These are phyloP conservation scores for Pseudorectes ferrugineus DNA, from an alignment of 2,113 vertebrate genomes.

Conservation along the genomic window DNA sequence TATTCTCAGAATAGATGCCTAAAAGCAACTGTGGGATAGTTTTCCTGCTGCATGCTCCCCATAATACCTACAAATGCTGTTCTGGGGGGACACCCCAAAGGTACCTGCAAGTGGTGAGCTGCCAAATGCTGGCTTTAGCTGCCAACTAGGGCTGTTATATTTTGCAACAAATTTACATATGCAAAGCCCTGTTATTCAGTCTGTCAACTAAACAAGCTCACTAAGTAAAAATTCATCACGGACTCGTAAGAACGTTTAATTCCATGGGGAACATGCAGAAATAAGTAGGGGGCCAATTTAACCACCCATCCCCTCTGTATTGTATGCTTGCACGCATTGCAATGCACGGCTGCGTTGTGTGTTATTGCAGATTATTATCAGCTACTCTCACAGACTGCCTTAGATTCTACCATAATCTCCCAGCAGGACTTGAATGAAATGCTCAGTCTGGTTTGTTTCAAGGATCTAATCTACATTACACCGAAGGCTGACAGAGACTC, in stretches of 20 bases:
- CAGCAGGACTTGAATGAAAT: neutral
- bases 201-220: neutral
- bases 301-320: neutral
- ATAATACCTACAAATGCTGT: neutral
- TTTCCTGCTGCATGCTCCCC: neutral
- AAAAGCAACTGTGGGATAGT: neutral
- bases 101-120: neutral
- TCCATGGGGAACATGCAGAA: neutral
- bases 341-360: rapidly evolving
- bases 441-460: neutral
- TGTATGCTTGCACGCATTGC: neutral
- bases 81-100: neutral
- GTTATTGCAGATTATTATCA: neutral
- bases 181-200: neutral
- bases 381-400: neutral
- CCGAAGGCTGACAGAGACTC: neutral
- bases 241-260: neutral
- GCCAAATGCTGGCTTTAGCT: neutral
- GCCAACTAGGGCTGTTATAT: neutral
- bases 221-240: neutral
- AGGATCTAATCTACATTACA: neutral
- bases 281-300: neutral
- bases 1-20: neutral
- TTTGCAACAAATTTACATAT: neutral
- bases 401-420: neutral